Conservation (phyloP, 2,797 vertebrate species). For the Sylvia borin region DNA sequence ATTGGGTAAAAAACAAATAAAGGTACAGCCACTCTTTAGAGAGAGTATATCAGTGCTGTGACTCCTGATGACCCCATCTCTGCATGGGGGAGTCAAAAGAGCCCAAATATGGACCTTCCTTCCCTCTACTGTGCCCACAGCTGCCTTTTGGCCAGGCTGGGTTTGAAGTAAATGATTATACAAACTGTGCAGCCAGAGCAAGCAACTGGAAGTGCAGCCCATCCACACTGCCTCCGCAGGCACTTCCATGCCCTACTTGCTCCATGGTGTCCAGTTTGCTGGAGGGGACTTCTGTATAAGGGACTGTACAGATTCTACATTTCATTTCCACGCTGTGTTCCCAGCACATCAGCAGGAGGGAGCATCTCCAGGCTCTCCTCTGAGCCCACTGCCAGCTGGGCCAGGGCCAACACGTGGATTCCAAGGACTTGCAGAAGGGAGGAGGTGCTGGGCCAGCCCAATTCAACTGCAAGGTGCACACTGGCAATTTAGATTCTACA, state of each 20-base stretch:
- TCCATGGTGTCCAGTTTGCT: background rate
- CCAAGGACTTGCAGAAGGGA: background rate
- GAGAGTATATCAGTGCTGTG: background rate
- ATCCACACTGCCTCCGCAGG: background rate
- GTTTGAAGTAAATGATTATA: background rate
- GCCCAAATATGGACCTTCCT: background rate
- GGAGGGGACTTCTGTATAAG: background rate
- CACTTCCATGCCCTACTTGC: background rate
- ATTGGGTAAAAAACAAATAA: too few species aligned
- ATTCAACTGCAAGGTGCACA: background rate
- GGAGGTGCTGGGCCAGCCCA: background rate
- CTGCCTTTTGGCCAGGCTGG: background rate
- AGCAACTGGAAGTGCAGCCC: background rate
- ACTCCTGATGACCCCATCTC: background rate
- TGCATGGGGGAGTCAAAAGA: background rate
- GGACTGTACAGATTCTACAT: background rate
- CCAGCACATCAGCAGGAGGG: background rate
- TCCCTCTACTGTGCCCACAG: background rate
- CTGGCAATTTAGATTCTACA: background rate
- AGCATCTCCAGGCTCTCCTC: background rate
- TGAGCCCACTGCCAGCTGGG: background rate
- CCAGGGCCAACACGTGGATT: background rate
- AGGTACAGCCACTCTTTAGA: background rate
- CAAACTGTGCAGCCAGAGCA: background rate
- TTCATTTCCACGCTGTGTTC: rapidly evolving